A percentile compares a stretch with the other conserved stretches of the same genome.
Conservation (phyloP, 2,888 invertebrate genomes). For the Eupsilia transversa region DNA sequence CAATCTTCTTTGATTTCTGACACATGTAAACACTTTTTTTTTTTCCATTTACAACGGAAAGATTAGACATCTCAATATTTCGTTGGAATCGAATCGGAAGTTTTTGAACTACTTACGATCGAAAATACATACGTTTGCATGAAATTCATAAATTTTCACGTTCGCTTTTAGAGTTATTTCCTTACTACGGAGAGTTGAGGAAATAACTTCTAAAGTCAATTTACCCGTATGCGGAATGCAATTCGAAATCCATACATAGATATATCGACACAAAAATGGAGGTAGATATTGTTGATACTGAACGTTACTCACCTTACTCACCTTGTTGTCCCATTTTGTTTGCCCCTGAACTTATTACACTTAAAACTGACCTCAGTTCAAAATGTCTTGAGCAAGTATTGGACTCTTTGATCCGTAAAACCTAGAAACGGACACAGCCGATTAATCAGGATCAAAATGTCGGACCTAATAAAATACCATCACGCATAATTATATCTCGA, state of each 20-base stretch:
- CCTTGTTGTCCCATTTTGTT: not conserved
- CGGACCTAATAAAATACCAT: not conserved
- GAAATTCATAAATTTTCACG: not conserved
- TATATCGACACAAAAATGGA: not conserved
- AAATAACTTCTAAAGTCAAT: not conserved
- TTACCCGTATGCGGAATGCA: not conserved
- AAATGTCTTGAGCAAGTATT: slow-evolving; percentile 3
- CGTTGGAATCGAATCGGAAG: not conserved
- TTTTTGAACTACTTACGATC: not conserved
- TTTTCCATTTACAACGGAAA: not conserved
- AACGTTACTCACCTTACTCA: too few species aligned
- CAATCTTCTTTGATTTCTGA: not conserved
- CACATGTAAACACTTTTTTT: not conserved
- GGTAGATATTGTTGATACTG: not conserved
- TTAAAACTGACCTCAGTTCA: slow-evolving; percentile 1
- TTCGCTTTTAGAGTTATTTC: slow-evolving; percentile 12
- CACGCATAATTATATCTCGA: not conserved
- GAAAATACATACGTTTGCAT: not conserved
- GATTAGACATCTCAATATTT: not conserved
- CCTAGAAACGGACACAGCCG: not conserved
- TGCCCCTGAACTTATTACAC: slow-evolving; percentile 16
- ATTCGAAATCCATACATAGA: not conserved
- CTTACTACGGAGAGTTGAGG: not conserved
- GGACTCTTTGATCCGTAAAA: not conserved
- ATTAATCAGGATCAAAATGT: slow-evolving; percentile 10